phyloP scores from a whole-genome alignment of 2,113 vertebrate species.

The Heteronetta atricapilla region DNA sequence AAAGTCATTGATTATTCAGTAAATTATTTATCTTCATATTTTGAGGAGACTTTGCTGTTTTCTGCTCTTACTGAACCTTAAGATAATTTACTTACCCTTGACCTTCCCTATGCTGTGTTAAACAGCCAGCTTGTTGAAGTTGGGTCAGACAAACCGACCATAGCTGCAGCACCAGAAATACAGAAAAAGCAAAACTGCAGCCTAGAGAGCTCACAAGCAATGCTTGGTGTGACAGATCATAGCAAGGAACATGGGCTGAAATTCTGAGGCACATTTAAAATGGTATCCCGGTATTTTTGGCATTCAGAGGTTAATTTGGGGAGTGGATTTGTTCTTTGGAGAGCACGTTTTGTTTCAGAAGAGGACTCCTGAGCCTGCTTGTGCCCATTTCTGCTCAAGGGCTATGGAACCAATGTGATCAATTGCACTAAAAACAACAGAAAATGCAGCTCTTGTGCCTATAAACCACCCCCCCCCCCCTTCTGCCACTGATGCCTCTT shows the following conservation, averaged over 20 bases:
- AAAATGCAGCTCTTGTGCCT: background rate
- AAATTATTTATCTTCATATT: constrained; percentile 9
- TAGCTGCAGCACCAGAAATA: background rate
- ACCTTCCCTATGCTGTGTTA: background rate
- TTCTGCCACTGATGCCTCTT: background rate
- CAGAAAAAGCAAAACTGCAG: background rate
- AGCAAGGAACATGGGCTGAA: background rate
- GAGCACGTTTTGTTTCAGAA: background rate
- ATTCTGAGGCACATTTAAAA: background rate
- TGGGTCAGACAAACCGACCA: background rate
- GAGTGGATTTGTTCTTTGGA: background rate
- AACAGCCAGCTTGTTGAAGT: background rate
- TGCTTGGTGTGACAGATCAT: background rate
- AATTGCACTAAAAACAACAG: background rate
- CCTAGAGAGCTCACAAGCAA: background rate
- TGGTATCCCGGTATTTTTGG: background rate
- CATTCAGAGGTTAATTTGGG: background rate
- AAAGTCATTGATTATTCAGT: background rate
- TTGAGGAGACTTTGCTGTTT: background rate
- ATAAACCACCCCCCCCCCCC: background rate
- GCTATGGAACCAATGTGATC: background rate
- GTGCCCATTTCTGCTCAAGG: background rate
- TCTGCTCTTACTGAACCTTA: background rate
- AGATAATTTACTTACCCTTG: background rate
- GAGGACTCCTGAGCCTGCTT: background rate